Conservation (phyloP, 2,888 invertebrate genomes). For the Zygothrica quintamaculata region DNA sequence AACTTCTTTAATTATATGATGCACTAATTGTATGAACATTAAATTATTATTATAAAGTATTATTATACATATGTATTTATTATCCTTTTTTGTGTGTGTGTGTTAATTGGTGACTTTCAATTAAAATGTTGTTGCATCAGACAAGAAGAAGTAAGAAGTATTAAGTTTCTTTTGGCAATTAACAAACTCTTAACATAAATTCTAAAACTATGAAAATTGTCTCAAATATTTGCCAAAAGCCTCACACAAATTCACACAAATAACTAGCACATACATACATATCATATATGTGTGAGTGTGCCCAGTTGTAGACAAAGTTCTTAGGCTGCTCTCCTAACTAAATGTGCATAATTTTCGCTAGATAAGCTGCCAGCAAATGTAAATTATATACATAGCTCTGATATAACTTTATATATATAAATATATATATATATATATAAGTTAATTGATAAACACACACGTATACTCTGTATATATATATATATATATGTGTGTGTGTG, state of each 20-base stretch:
- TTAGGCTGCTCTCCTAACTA: constrained; percentile 63
- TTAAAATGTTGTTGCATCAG: constrained; percentile 56
- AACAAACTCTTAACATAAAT: constrained; percentile 70
- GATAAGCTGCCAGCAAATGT: constrained; percentile 41
- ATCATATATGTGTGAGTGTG: no score
- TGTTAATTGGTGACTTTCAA: constrained; percentile 60
- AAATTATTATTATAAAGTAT: no score
- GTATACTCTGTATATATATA: no score
- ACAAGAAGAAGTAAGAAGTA: no score
- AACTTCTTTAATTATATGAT: no score
- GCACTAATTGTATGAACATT: no score
- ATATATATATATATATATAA: constrained; percentile 15
- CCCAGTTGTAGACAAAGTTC: constrained; percentile 53
- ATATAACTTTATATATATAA: constrained; percentile 24
- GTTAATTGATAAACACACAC: constrained; percentile 56
- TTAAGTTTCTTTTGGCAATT: constrained; percentile 60
- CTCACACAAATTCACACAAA: constrained; percentile 5
- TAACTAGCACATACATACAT: background rate
- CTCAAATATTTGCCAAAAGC: constrained; percentile 51
- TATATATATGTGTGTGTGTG: constrained; percentile 1
- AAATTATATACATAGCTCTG: constrained; percentile 44
- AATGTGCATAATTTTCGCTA: constrained; percentile 70
- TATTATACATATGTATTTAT: constrained; percentile 1
- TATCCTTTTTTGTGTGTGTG: constrained; percentile 5
- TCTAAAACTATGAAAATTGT: constrained; percentile 39